These are phyloP conservation scores for Molossus molossus DNA, from an alignment of 2,797 vertebrate species.

Conservation along the genomic window DNA sequence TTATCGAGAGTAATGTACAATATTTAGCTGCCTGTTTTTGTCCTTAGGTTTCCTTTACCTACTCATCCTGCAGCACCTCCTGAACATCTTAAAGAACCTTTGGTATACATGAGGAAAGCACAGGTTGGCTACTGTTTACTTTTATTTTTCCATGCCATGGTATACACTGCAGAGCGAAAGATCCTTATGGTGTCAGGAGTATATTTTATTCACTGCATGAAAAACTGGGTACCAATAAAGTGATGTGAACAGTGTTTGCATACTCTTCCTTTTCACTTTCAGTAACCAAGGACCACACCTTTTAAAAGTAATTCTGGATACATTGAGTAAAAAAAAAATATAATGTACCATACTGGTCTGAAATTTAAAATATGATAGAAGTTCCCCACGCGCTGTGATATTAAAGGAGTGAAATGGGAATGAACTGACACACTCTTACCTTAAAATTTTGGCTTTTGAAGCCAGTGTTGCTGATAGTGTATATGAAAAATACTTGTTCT, in stretches of 20 bases:
- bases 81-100: conserved; percentile 97
- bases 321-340: conserved; percentile 28
- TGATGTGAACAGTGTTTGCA: not conserved
- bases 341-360: not conserved
- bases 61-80: conserved; percentile 93
- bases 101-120: conserved; percentile 98
- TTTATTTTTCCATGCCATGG: conserved; percentile 58
- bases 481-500: conserved; percentile 42
- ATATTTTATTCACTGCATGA: conserved; percentile 35
- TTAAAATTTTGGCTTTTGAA: not conserved
- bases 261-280: conserved; percentile 22
- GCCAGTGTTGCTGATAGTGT: not conserved
- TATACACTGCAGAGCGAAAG: conserved; percentile 35
- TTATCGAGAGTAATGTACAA: conserved; percentile 5
- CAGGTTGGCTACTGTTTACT: conserved; percentile 92
- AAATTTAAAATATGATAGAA: conserved; percentile 66
- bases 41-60: conserved; percentile 92
- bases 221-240: not conserved
- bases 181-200: conserved; percentile 5
- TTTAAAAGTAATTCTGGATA: conserved; percentile 53
- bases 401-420: conserved; percentile 24
- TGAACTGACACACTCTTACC: not conserved
- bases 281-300: not conserved
- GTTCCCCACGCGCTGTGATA: not conserved
- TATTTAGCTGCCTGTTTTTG: conserved; percentile 72